A percentile compares a stretch with the other conserved stretches of the same genome.
phyloP scores from a whole-genome alignment of 2,888 invertebrate species.

The Sminthurinus aureus region DNA sequence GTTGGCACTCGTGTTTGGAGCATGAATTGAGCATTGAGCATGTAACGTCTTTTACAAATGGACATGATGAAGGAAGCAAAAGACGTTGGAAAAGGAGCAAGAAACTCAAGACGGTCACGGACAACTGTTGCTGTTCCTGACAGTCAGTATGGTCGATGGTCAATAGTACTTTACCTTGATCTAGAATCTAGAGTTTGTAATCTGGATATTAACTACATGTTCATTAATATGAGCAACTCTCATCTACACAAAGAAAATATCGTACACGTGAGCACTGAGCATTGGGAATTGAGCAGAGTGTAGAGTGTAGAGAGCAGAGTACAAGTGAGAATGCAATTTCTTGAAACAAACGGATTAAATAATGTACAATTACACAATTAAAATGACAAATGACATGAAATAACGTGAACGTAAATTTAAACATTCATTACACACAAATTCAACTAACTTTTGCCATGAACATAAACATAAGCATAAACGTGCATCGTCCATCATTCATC shows the following conservation, averaged over 20 bases:
- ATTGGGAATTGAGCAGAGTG: not conserved
- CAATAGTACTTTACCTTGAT: slow-evolving; percentile 9
- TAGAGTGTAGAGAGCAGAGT: not conserved
- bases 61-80: slow-evolving; percentile 2
- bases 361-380: not conserved
- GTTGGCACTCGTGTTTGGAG: too few species aligned
- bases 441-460: too few species aligned
- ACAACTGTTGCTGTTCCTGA: slow-evolving; percentile 47
- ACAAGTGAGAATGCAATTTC: slow-evolving; percentile 1
- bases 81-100: not conserved
- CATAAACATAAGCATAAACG: too few species aligned
- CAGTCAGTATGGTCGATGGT: too few species aligned
- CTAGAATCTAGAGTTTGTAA: not conserved
- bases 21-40: not conserved
- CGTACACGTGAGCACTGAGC: too few species aligned
- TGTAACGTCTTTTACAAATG: slow-evolving; percentile 23
- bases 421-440: too few species aligned
- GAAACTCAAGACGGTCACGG: slow-evolving; percentile 14
- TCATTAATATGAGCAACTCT: not conserved
- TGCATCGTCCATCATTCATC: too few species aligned
- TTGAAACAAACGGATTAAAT: not conserved
- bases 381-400: not conserved
- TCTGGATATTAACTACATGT: not conserved
- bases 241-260: too few species aligned
- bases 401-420: not conserved